Evolutionary conservation across 2,797 vertebrate species (phyloP).

Genomic region (Amblyopsis hoosieri): DNA sequence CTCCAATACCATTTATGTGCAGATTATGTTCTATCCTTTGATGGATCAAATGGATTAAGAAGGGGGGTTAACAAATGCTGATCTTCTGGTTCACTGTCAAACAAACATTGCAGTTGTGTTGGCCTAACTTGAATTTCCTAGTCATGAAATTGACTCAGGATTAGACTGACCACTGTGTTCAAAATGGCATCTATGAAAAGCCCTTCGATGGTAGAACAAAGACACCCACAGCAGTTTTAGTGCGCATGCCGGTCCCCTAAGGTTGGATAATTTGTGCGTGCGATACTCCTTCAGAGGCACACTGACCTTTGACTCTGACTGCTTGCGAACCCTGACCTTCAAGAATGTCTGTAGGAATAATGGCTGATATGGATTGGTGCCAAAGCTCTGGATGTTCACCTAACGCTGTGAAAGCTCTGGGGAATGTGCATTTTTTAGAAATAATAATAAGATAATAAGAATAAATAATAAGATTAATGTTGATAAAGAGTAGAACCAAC

Average conservation of each 20-base stretch:
- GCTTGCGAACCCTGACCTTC: conserved; percentile 54
- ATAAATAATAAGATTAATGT: no score
- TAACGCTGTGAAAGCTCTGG: neutral
- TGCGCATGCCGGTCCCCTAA: conserved; percentile 46
- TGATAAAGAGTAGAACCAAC: no score
- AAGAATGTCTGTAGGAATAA: conserved; percentile 41
- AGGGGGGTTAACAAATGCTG: neutral
- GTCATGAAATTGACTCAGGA: no score
- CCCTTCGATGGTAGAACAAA: conserved; percentile 43
- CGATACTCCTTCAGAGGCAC: conserved; percentile 53
- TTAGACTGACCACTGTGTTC: neutral
- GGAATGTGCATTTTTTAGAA: neutral
- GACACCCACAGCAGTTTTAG: conserved; percentile 25
- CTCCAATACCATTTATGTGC: neutral
- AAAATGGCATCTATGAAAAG: conserved; percentile 28
- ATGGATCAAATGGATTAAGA: conserved; percentile 6
- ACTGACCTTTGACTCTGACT: conserved; percentile 53
- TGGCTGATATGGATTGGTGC: conserved; percentile 27
- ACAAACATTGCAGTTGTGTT: neutral
- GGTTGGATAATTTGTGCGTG: conserved; percentile 63
- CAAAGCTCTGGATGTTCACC: conserved; percentile 26
- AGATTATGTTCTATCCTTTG: neutral
- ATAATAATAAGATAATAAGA: no score
- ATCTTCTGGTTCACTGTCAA: neutral
- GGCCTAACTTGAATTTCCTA: no score